Base-by-base conservation (phyloP, 2,888 invertebrate genomes). In the Himalopsyche japonica region DNA sequence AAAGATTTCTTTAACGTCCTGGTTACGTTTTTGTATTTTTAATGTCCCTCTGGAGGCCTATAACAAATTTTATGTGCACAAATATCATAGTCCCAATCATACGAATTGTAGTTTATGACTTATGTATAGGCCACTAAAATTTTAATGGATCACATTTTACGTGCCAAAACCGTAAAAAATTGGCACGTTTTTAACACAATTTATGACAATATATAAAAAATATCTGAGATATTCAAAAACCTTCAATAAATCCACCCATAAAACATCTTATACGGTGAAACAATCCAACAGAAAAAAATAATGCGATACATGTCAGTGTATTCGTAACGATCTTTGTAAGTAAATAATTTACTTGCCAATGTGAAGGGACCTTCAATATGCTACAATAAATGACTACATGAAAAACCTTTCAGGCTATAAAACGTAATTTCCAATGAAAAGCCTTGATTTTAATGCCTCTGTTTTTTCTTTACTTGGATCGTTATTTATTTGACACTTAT, bases 321-420 rank as follows among this genome's bases (percentile, higher is more conserved):
- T 32, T 76, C 48, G 43, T 37, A 84, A 30, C 79, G 84, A 84
- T 84, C 81, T 81, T 81, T 43, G 78, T 64, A 81, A 84, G 81
- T 84, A 81, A 81, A 84, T 81, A 84, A 81, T 84, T 81, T 81
- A 84, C 64, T 70, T 34, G 79, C 48, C 84, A 64, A 81, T 81
- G 79, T 81, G 79, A 81, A 84, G 78, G 78, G 81, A 84, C 84
- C 84, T 81, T 84, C 84, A 64, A 81, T 84, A 77, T 80, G 70
- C 20, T 57, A 57, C 57, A 57, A 81, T 84, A 84, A 84, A 84
- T 84, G 84, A 81, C 81, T 80, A 84, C 84, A 84, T 49, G 84
- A 78, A 81, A 84, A 84, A 84, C 84, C 84, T 84, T 84, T 84
- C 81, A 84, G 84, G 64, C 81, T 70, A 81, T 78, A 77, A 79